Evolutionary conservation across 2,888 invertebrate species (phyloP).

Genomic region (Camptogramma bilineatum): DNA sequence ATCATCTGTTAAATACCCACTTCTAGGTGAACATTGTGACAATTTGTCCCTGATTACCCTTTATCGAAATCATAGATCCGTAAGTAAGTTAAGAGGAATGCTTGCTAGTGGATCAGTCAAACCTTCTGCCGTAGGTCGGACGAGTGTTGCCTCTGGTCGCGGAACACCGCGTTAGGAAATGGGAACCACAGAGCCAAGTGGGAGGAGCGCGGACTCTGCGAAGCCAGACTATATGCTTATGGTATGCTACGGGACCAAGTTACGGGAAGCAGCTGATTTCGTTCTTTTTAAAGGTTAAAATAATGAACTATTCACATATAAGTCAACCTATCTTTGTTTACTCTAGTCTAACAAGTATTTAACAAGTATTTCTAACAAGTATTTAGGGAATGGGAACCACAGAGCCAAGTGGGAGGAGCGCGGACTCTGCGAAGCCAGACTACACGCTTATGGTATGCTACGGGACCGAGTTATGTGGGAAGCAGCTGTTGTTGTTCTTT

Average conservation of each 20-base stretch:
- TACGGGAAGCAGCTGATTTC: not conserved
- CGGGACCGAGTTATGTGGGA: slow-evolving; percentile 6
- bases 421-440: slow-evolving; percentile 81
- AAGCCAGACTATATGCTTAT: slow-evolving; percentile 55
- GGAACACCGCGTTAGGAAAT: slow-evolving; percentile 86
- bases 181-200: slow-evolving; percentile 87
- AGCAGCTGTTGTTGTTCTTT: too few relatives aligned
- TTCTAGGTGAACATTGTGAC: too few relatives aligned
- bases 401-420: slow-evolving; percentile 84
- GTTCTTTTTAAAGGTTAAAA: too few relatives aligned
- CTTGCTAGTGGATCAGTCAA: slow-evolving; percentile 55
- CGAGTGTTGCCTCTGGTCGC: slow-evolving; percentile 79
- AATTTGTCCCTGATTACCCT: too few relatives aligned
- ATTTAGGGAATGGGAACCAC: slow-evolving; percentile 87
- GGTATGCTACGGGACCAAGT: slow-evolving; percentile 19
- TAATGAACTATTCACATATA: too few relatives aligned
- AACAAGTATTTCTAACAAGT: too few relatives aligned
- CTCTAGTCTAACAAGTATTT: too few relatives aligned
- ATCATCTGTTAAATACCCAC: too few relatives aligned
- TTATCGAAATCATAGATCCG: slow-evolving; percentile 16
- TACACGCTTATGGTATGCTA: slow-evolving; percentile 38
- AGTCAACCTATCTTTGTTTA: too few relatives aligned
- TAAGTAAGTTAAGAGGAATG: slow-evolving; percentile 30
- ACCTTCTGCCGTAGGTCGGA: slow-evolving; percentile 82
- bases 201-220: slow-evolving; percentile 85